A percentile compares a stretch with the other conserved stretches of the same genome.
phyloP scores from a whole-genome alignment of 2,888 invertebrate species.

The Odiellus spinosus region DNA sequence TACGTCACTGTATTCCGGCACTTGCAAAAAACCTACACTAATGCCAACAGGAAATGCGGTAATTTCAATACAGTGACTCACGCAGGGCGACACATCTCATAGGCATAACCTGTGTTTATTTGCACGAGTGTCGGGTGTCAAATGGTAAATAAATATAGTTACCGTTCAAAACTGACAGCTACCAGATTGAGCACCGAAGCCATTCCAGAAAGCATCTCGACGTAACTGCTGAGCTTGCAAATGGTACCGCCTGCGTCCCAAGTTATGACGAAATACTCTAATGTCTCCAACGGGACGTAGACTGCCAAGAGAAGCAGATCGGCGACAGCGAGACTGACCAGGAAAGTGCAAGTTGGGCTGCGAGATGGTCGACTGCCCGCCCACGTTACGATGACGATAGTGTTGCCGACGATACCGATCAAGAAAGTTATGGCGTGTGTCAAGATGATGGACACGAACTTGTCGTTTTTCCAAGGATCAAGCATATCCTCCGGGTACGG shows the following conservation, averaged over 20 bases:
- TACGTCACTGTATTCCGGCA: too few relatives aligned
- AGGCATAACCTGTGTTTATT: too few relatives aligned
- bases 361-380: slow-evolving; percentile 16
- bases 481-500: slow-evolving; percentile 20
- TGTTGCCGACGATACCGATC: slow-evolving; percentile 21
- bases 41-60: too few relatives aligned
- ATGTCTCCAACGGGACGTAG: slow-evolving; percentile 22
- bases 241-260: slow-evolving; percentile 28
- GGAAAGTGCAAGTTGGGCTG: slow-evolving; percentile 25
- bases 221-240: slow-evolving; percentile 32
- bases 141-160: too few relatives aligned
- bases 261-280: slow-evolving; percentile 24
- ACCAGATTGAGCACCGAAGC: slow-evolving; percentile 34
- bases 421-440: slow-evolving; percentile 22
- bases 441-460: slow-evolving; percentile 20
- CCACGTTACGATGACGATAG: slow-evolving; percentile 22
- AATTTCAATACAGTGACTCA: too few relatives aligned
- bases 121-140: too few relatives aligned
- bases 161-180: slow-evolving; percentile 35
- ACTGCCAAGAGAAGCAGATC: slow-evolving; percentile 27
- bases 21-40: too few relatives aligned
- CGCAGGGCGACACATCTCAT: too few relatives aligned
- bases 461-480: slow-evolving; percentile 19
- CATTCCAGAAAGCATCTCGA: slow-evolving; percentile 32
- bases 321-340: slow-evolving; percentile 24